phyloP scores from a whole-genome alignment of 2,888 invertebrate species.

The Acleris literana region DNA sequence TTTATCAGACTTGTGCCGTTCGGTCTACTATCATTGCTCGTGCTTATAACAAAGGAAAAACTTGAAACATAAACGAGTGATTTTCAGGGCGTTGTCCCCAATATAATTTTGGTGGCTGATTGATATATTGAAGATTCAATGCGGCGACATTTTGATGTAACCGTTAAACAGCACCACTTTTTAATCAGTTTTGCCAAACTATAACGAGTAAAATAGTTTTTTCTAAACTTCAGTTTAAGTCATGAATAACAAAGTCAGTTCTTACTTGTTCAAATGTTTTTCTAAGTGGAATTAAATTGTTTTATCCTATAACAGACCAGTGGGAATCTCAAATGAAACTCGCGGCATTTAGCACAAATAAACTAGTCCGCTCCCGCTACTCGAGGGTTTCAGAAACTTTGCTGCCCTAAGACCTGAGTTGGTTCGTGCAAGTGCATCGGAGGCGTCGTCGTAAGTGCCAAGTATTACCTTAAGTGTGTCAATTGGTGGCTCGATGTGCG shows the following conservation, averaged over 20 bases:
- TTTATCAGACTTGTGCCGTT: constrained; percentile 56
- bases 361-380: constrained; percentile 10
- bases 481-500: constrained; percentile 82
- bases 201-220: too few species aligned
- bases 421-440: constrained; percentile 55
- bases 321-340: constrained; percentile 13
- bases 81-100: not conserved
- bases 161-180: too few species aligned
- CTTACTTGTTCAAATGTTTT: too few species aligned
- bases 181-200: too few species aligned
- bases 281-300: too few species aligned
- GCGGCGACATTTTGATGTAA: too few species aligned
- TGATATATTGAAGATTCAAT: too few species aligned
- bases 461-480: constrained; percentile 83
- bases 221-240: too few species aligned
- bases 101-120: too few species aligned
- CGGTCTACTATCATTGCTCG: constrained; percentile 31
- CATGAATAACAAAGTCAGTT: too few species aligned
- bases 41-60: constrained; percentile 11
- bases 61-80: not conserved
- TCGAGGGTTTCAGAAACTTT: constrained; percentile 31
- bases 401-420: constrained; percentile 37
- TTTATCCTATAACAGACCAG: not conserved
- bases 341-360: constrained; percentile 21
- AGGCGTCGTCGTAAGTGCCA: constrained; percentile 70